Conservation (phyloP, 2,888 invertebrate genomes). For the Eudemis profundana region DNA sequence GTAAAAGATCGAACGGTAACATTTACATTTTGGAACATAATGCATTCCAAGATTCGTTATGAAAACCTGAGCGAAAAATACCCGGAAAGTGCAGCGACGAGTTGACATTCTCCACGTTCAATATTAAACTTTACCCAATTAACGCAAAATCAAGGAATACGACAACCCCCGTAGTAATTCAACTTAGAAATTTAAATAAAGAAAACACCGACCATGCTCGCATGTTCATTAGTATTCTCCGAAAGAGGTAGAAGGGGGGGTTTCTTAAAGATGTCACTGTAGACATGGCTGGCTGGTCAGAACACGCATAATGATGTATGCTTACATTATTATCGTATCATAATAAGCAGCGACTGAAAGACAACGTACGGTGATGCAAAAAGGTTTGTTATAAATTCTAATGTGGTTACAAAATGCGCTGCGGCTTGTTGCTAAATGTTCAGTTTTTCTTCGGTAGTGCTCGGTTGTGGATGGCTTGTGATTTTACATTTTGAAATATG, state of each 20-base stretch:
- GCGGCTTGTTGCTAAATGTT: constrained; percentile 11
- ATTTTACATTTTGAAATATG: too few relatives aligned
- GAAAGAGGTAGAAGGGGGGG: constrained; percentile 58
- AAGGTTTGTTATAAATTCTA: constrained; percentile 42
- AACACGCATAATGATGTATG: constrained; percentile 75
- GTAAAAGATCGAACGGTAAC: too few relatives aligned
- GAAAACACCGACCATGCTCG: constrained; percentile 58
- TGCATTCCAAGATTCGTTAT: too few relatives aligned
- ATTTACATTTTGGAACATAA: too few relatives aligned
- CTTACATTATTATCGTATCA: constrained; percentile 72
- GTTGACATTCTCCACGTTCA: background rate
- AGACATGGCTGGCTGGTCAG: constrained; percentile 67
- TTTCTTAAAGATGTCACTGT: constrained; percentile 54
- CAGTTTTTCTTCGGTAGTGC: constrained; percentile 17
- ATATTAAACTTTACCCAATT: constrained; percentile 12
- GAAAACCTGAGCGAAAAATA: background rate
- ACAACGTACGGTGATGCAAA: constrained; percentile 58
- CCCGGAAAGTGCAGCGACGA: background rate
- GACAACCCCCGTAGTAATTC: constrained; percentile 43
- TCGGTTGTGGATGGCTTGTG: constrained; percentile 14
- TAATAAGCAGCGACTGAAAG: constrained; percentile 71
- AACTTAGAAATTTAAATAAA: constrained; percentile 60
- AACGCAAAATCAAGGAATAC: constrained; percentile 23
- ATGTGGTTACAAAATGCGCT: constrained; percentile 24
- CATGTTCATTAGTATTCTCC: constrained; percentile 64